Evolutionary conservation across 2,797 vertebrate species (phyloP).

Genomic region (Coluber constrictor): DNA sequence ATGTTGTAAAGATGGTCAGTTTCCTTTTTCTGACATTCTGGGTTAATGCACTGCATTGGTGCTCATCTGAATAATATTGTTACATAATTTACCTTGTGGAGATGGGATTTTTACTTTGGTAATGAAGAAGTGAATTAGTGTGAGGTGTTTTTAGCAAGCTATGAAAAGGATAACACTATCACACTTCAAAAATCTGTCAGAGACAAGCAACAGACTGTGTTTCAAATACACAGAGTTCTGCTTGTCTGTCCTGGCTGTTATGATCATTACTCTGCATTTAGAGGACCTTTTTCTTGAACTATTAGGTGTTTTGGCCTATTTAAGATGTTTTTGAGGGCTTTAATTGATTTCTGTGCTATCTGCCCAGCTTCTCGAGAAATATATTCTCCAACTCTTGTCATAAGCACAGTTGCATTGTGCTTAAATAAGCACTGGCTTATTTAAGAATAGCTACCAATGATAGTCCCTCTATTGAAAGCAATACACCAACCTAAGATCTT

Average conservation of each 20-base stretch:
- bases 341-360: not conserved
- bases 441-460: not conserved
- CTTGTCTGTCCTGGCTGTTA: not conserved
- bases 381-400: not conserved
- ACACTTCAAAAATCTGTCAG: not conserved
- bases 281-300: not conserved
- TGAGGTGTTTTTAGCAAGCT: not conserved
- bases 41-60: not conserved
- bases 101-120: not conserved
- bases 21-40: not conserved
- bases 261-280: not conserved
- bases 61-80: not conserved
- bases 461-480: not conserved
- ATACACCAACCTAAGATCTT: not conserved
- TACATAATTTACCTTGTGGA: not conserved
- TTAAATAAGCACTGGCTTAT: not conserved
- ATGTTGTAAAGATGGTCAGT: not conserved
- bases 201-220: not conserved
- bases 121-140: not conserved
- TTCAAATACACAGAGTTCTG: not conserved
- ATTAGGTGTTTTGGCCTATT: not conserved
- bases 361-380: not conserved
- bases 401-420: not conserved
- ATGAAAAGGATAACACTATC: not conserved
- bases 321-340: not conserved